Conservation (phyloP, 2,797 vertebrate genomes). For the Xerus rutilus region DNA sequence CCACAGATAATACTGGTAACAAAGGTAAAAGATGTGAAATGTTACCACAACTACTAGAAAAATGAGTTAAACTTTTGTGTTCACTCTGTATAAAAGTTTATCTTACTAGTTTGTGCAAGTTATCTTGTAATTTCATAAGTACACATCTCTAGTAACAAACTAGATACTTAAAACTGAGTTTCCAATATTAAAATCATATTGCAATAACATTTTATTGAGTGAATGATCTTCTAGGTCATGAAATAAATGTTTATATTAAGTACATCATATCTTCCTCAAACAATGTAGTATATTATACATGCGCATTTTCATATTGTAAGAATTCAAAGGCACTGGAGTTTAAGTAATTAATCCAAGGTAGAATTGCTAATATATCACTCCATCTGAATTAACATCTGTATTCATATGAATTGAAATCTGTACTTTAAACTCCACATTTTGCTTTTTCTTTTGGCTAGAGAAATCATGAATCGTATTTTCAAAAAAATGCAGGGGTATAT, state of each 20-base stretch:
- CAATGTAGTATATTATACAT: background rate
- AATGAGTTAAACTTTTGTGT: background rate
- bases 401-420: background rate
- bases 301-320: background rate
- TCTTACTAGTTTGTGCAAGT: background rate
- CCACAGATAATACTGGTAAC: background rate
- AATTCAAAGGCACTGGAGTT: background rate
- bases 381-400: background rate
- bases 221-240: background rate
- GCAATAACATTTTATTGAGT: background rate
- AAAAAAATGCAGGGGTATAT: background rate
- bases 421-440: background rate
- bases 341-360: background rate
- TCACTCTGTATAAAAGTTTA: background rate
- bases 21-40: background rate
- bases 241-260: background rate
- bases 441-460: background rate
- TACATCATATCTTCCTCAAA: background rate
- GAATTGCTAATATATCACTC: background rate
- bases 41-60: background rate
- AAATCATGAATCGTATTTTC: background rate
- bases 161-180: background rate
- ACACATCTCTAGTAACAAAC: background rate
- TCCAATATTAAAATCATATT: background rate
- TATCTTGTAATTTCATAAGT: background rate